phyloP scores from a whole-genome alignment of 2,888 invertebrate genomes.

The Caenorhabditis becei region DNA sequence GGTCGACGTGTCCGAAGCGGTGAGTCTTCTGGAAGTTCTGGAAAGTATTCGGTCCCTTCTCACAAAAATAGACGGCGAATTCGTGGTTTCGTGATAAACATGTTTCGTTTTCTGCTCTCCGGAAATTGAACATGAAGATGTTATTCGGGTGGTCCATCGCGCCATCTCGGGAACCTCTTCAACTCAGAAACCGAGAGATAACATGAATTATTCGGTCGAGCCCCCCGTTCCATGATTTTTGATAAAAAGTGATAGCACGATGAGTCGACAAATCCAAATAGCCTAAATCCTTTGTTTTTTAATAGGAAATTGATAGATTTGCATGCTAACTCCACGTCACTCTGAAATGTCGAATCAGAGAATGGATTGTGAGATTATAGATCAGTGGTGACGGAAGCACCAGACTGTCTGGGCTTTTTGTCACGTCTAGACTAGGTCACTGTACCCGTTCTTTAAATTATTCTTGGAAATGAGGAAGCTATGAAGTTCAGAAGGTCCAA shows the following conservation, averaged over 20 bases:
- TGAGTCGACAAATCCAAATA: too few species aligned
- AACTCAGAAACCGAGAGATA: too few species aligned
- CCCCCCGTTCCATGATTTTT: too few species aligned
- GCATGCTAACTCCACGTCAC: not conserved
- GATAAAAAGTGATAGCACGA: too few species aligned
- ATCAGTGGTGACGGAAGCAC: too few species aligned
- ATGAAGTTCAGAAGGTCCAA: too few species aligned
- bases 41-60: not conserved
- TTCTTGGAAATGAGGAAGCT: too few species aligned
- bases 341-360: not conserved
- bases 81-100: not conserved
- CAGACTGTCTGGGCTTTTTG: too few species aligned
- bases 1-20: slow-evolving; percentile 48
- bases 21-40: not conserved
- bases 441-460: too few species aligned
- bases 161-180: not conserved
- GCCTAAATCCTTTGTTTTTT: not conserved
- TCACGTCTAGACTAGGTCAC: too few species aligned
- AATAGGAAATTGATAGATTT: slow-evolving; percentile 12
- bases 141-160: not conserved
- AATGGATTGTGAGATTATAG: too few species aligned
- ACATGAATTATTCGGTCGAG: too few species aligned
- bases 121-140: not conserved
- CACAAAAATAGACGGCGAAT: not conserved
- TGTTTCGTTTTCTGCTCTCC: not conserved